Base-by-base conservation (phyloP, 2,888 invertebrate species). In the Cacoxenus indagator region DNA sequence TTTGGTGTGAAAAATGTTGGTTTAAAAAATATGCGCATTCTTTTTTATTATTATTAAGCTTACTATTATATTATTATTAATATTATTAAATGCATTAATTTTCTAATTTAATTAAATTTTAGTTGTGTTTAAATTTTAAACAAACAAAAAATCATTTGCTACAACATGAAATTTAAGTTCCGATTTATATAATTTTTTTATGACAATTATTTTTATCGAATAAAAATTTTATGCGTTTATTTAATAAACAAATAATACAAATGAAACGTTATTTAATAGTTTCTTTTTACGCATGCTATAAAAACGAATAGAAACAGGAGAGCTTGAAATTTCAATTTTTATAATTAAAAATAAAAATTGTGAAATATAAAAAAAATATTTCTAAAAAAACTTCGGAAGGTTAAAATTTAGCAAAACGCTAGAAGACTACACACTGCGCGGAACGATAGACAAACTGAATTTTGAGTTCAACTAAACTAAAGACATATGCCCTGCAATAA, bases 381-480 rank as follows among this genome's bases (percentile, higher is more conserved):
- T 8, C 5, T 31, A 82, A 46, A n/a, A 46, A 17, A 64, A 79
- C 85, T 86, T 86, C 84, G 86, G 87, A 85, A 84, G 81, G 78
- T 75, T 79, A 84, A 78, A 84, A 77, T 72, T 74, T 77, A 70
- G 73, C 69, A 48, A 9, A 46, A 69, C 67, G 45, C 51, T 26
- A 67, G 54, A 69, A 65, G 72, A 71, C 71, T 73, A 75, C 70
- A 71, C 73, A 73, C 75, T 74, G 69, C 70, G 68, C 70, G 69
- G 65, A 70, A 67, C 66, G 54, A 65, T 70, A 64, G 46, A 70
- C 57, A 71, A 69, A 67, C 31, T 31, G 37, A 64, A 62, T n/a
- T n/a, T n/a, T n/a, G n/a, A n/a, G n/a, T n/a, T n/a, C n/a, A n/a
- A 67, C 37, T 27, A 68, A 65, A 48, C 11, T 45, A 61, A 45